These are phyloP conservation scores for Ellobius talpinus DNA, from an alignment of 2,113 vertebrate genomes.

Conservation along the genomic window DNA sequence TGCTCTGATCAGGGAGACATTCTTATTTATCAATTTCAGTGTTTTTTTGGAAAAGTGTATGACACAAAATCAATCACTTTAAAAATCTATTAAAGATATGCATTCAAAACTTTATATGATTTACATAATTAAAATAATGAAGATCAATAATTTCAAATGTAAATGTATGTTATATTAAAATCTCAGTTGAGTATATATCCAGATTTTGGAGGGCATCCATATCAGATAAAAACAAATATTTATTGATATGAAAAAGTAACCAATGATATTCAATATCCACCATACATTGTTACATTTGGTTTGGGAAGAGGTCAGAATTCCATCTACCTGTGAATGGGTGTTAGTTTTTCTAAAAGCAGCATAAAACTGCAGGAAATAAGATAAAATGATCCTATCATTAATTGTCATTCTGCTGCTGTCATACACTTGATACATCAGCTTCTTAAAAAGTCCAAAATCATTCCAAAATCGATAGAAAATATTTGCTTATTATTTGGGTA, in stretches of 20 bases:
- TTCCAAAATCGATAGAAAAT: not conserved
- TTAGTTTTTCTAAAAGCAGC: not conserved
- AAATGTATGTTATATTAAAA: constrained; percentile 11
- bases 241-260: not conserved
- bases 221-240: not conserved
- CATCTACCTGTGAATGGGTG: not conserved
- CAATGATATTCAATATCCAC: not conserved
- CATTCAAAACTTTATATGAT: not conserved
- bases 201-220: not conserved
- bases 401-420: not conserved
- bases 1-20: not conserved
- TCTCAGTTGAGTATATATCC: not conserved
- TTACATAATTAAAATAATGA: not conserved
- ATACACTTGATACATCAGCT: constrained; percentile 12
- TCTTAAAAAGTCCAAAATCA: not conserved
- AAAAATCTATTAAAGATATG: not conserved
- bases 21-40: constrained; percentile 1
- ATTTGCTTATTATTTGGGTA: constrained; percentile 17
- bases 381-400: not conserved
- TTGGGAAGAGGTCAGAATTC: not conserved
- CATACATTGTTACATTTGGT: not conserved
- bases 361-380: constrained; percentile 1
- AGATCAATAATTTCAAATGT: not conserved
- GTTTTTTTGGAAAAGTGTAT: not conserved
- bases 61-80: not conserved